Base-by-base conservation (phyloP, 1,140 invertebrate genomes). In the Anastatus disparis region DNA sequence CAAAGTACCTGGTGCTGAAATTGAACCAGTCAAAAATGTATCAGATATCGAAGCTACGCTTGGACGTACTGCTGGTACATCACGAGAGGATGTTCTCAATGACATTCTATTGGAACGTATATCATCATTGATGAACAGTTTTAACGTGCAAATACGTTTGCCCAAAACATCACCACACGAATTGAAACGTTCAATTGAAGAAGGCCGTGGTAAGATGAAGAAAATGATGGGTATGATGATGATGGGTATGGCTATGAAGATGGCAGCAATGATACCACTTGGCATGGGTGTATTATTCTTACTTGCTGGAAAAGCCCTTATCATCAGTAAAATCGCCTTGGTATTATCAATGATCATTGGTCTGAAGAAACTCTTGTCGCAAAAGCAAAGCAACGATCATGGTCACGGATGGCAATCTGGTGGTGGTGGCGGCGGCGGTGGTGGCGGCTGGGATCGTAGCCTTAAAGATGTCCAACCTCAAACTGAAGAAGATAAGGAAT, bases 161-260 rank as follows among this genome's bases (percentile, higher is more conserved):
- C 93, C 93, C 0, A 92, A 92, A 79, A 85, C 93, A 7, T 86
- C 87, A 2, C 87, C 90, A 1, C 84, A 88, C n/a, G 91, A 93
- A 62, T 81, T 93, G 1, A 89, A 90, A 71, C 85, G 89, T 26
- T 89, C 89, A 9, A 81, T 93, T 26, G 93, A 93, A 83, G 93
- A 94, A 89, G 93, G 91, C 74, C 88, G 90, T 70, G 90, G 91
- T 2, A 93, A 92, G 77, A 91, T 92, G 91, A 93, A 93, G 88
- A 92, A 93, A 72, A 93, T 93, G 91, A 93, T 93, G 90, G 89
- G 90, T 22, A 92, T 92, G 87, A 93, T 93, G 90, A 91, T 92
- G 89, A 93, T 92, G 90, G 92, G 91, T 0, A 88, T 92, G 66
- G 90, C 89, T 0, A 91, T 91, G 86, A 93, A 93, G 81, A 89